These are phyloP conservation scores for Bombus soroeensis DNA, from an alignment of 1,140 invertebrate species.

Conservation along the genomic window DNA sequence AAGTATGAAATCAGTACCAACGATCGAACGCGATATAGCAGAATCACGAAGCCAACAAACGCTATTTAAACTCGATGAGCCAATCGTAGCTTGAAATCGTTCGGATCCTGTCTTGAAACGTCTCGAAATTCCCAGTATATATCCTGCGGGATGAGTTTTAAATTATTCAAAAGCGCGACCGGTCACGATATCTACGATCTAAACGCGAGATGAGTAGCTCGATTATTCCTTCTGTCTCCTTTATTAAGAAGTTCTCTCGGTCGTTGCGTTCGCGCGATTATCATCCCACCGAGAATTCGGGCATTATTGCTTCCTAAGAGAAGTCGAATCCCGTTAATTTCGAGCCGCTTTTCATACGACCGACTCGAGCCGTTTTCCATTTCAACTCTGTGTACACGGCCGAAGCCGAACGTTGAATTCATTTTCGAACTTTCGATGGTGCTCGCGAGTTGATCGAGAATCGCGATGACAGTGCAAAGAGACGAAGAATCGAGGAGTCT, in stretches of 20 bases:
- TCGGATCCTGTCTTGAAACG: slow-evolving; percentile 11
- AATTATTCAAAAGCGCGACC: slow-evolving; percentile 30
- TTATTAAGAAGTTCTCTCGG: slow-evolving; percentile 20
- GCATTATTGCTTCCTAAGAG: slow-evolving; percentile 16
- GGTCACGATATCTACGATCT: slow-evolving; percentile 22
- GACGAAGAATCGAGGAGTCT: not conserved
- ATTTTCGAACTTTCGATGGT: slow-evolving; percentile 6
- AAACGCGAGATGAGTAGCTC: slow-evolving; percentile 9
- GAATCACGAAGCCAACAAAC: not conserved
- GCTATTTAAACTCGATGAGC: not conserved
- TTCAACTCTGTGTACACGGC: slow-evolving; percentile 35
- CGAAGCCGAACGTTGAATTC: slow-evolving; percentile 19
- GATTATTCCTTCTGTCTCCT: slow-evolving; percentile 32
- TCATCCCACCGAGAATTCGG: slow-evolving; percentile 22
- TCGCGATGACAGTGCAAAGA: not conserved
- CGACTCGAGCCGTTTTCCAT: slow-evolving; percentile 29
- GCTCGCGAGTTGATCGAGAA: slow-evolving; percentile 5
- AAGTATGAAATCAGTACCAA: not conserved
- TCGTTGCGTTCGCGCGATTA: slow-evolving; percentile 11
- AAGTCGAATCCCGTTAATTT: slow-evolving; percentile 37
- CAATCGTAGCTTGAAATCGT: not conserved
- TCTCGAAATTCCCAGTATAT: slow-evolving; percentile 19
- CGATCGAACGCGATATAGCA: not conserved
- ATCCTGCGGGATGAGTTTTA: slow-evolving; percentile 16
- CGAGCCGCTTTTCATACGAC: slow-evolving; percentile 32